phyloP scores from a whole-genome alignment of 2,113 vertebrate genomes.

The Deroptyus accipitrinus region DNA sequence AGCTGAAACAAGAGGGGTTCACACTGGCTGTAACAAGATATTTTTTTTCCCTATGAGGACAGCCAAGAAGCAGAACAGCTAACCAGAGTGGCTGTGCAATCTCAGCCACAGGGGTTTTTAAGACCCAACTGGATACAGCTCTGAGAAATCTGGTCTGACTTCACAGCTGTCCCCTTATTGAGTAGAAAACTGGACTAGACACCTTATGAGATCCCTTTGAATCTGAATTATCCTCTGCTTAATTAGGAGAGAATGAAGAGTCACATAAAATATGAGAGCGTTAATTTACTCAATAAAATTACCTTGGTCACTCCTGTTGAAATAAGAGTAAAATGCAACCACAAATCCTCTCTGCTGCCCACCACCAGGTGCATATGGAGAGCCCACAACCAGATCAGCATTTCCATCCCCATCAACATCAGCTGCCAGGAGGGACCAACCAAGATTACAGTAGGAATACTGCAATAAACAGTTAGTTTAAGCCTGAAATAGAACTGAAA shows the following conservation, averaged over 20 bases:
- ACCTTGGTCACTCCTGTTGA: slow-evolving; percentile 64
- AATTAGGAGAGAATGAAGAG: background rate
- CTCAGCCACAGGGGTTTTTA: background rate
- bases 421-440: slow-evolving; percentile 76
- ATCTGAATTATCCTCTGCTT: background rate
- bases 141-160: background rate
- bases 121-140: background rate
- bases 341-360: slow-evolving; percentile 78
- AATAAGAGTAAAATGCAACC: slow-evolving; percentile 68
- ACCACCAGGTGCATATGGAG: slow-evolving; percentile 74
- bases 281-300: background rate
- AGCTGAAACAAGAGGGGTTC: background rate
- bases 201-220: background rate
- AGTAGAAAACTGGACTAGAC: background rate
- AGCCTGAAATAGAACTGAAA: background rate
- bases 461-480: slow-evolving; percentile 25
- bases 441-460: slow-evolving; percentile 79
- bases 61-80: background rate
- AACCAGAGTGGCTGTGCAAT: background rate
- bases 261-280: background rate
- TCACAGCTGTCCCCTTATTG: background rate
- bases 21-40: background rate
- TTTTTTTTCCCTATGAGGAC: background rate
- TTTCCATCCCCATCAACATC: slow-evolving; percentile 70
- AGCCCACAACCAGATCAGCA: slow-evolving; percentile 73